Evolutionary conservation across 2,113 vertebrate genomes (phyloP).

Genomic region (Lepus europaeus): DNA sequence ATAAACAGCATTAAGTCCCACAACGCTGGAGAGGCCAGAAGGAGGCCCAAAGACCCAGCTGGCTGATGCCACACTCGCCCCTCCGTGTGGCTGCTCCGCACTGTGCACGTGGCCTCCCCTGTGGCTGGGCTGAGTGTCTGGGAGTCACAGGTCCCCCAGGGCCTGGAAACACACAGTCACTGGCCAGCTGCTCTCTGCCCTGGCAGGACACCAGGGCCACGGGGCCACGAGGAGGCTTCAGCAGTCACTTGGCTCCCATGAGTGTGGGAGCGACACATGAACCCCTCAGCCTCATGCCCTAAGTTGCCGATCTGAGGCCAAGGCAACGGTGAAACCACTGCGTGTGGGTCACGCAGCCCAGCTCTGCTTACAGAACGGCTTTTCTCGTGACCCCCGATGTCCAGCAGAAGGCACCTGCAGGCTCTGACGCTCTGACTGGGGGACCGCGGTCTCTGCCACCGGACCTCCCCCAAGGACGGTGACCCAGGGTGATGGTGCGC

Average conservation of each 20-base stretch:
- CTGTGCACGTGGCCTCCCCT: accelerated
- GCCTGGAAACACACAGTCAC: background rate
- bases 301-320: background rate
- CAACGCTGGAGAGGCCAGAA: background rate
- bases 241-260: background rate
- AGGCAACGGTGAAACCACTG: background rate
- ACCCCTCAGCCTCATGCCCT: background rate
- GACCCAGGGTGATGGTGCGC: background rate
- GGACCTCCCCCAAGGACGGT: background rate
- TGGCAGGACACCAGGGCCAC: background rate
- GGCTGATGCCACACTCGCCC: background rate
- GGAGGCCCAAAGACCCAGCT: background rate
- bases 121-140: accelerated
- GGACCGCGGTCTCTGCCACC: background rate
- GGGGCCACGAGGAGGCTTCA: background rate
- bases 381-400: background rate
- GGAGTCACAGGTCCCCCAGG: background rate
- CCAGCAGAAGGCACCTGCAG: background rate
- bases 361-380: background rate
- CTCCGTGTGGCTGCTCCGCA: accelerated
- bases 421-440: background rate
- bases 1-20: background rate
- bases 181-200: background rate
- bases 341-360: background rate
- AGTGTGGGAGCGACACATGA: background rate